These are phyloP conservation scores for Campoplex nolae DNA, from an alignment of 2,888 invertebrate species.

Conservation along the genomic window DNA sequence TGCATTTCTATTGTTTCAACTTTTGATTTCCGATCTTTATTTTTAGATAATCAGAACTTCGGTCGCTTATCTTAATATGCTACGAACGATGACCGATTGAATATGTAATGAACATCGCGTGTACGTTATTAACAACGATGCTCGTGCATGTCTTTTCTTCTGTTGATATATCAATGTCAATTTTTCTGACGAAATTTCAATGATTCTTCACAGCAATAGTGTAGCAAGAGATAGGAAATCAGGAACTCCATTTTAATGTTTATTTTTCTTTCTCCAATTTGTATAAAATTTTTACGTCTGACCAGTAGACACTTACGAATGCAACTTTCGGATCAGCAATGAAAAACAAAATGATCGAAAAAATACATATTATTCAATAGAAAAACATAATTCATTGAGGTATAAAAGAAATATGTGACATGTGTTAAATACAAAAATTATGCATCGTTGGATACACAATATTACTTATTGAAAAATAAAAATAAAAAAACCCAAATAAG, in stretches of 20 bases:
- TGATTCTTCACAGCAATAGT: background rate
- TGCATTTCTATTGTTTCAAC: background rate
- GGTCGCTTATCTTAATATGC: slow-evolving; percentile 74
- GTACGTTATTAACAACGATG: background rate
- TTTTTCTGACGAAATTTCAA: background rate
- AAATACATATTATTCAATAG: background rate
- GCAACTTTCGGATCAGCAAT: background rate
- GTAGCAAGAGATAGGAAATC: too few species aligned
- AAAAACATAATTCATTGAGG: background rate
- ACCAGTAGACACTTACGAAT: background rate
- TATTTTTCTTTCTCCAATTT: background rate
- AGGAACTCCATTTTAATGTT: too few species aligned
- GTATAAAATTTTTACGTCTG: background rate
- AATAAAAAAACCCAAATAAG: background rate
- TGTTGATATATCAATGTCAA: background rate
- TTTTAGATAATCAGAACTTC: slow-evolving; percentile 74
- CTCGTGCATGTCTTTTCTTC: background rate
- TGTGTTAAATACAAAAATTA: too few species aligned
- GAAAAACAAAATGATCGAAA: background rate
- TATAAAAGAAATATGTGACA: too few species aligned
- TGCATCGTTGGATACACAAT: too few species aligned
- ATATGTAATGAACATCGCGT: slow-evolving; percentile 11
- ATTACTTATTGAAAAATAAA: background rate
- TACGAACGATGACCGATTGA: slow-evolving; percentile 66
- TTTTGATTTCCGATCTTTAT: background rate